A percentile compares a stretch with the other conserved stretches of the same genome.
phyloP scores from a whole-genome alignment of 2,113 vertebrate species.

The Apodemus sylvaticus region DNA sequence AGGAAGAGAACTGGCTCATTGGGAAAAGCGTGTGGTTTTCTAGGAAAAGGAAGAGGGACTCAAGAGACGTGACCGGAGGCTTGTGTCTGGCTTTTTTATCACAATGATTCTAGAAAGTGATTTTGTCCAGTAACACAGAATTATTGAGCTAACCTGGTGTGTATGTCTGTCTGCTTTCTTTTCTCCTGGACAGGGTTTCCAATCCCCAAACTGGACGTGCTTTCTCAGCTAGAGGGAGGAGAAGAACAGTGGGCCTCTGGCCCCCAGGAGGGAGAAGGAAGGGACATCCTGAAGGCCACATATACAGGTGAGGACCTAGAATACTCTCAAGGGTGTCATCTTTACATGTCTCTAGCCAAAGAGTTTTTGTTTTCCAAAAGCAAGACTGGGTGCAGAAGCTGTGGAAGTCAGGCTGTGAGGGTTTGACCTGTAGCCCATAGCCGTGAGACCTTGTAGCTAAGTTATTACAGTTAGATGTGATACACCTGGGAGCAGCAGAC shows the following conservation, averaged over 20 bases:
- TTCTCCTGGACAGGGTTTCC: slow-evolving; percentile 73
- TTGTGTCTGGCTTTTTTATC: neutral
- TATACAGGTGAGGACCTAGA: slow-evolving; percentile 71
- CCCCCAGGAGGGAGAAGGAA: slow-evolving; percentile 74
- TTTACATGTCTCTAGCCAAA: neutral
- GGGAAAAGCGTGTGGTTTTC: slow-evolving; percentile 9
- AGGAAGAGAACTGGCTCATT: neutral
- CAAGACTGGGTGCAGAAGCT: neutral
- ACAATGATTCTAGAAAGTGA: neutral
- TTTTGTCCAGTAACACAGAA: neutral
- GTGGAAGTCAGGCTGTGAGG: neutral
- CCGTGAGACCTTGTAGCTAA: neutral
- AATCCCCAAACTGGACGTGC: slow-evolving; percentile 79
- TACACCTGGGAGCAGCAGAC: neutral
- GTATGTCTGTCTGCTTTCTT: slow-evolving; percentile 46
- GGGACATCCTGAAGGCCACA: slow-evolving; percentile 74
- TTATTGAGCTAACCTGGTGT: neutral
- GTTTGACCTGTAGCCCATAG: neutral
- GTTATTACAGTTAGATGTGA: slow-evolving; percentile 9
- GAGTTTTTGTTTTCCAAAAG: slow-evolving; percentile 29
- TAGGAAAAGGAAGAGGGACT: neutral
- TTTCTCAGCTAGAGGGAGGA: slow-evolving; percentile 72
- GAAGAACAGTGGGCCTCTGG: slow-evolving; percentile 77
- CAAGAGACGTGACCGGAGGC: neutral
- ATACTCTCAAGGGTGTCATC: neutral